Evolutionary conservation across 2,113 vertebrate genomes (phyloP).

Genomic region (Sula dactylatra): DNA sequence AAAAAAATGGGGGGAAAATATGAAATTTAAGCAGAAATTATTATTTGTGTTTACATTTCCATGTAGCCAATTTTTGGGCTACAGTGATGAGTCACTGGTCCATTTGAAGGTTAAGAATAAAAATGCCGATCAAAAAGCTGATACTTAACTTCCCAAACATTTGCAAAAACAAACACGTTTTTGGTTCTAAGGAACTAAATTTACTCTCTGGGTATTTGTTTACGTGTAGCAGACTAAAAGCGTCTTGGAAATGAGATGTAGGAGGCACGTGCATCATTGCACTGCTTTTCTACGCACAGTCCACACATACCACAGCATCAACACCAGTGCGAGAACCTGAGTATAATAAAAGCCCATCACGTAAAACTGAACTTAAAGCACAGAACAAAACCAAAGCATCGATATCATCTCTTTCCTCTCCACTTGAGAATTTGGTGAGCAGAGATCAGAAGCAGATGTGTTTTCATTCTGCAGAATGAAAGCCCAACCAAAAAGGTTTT

Average conservation of each 20-base stretch:
- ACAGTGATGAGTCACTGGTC: neutral
- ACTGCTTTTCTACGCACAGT: neutral
- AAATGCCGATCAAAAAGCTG: neutral
- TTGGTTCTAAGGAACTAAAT: neutral
- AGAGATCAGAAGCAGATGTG: neutral
- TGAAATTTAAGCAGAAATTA: slow-evolving; percentile 5
- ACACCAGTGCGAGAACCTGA: neutral
- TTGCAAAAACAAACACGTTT: neutral
- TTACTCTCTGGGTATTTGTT: slow-evolving; percentile 11
- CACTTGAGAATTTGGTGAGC: neutral
- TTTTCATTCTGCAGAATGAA: neutral
- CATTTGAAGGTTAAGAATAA: neutral
- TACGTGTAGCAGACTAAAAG: neutral
- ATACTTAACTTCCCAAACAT: neutral
- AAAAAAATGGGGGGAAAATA: neutral
- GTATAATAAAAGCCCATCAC: neutral
- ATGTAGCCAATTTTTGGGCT: neutral
- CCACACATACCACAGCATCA: neutral
- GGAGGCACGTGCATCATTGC: neutral
- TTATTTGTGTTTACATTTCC: slow-evolving; percentile 3
- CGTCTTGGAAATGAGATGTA: neutral
- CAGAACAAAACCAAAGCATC: neutral
- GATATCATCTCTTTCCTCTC: neutral
- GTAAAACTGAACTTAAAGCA: neutral
- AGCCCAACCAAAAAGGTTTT: neutral